Percentiles rank a stretch among this genome's conserved stretches.
phyloP scores from a whole-genome alignment of 64 coral and sea anemone species.

The Pachyseris speciosa region DNA sequence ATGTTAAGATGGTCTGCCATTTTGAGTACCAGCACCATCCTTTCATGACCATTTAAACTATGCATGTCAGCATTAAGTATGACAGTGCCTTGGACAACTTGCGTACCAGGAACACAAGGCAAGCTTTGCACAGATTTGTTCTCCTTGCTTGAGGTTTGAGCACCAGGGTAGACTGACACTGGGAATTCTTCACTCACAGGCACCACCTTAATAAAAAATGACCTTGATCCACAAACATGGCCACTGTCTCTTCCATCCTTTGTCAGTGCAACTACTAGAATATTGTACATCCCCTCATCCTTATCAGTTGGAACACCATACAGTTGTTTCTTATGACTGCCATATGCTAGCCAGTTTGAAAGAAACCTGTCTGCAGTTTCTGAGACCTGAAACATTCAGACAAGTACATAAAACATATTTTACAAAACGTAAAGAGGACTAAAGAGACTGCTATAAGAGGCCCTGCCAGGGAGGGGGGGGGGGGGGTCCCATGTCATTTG shows the following conservation, averaged over 20 bases:
- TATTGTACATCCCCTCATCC: constrained; percentile 72
- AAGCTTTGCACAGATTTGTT: constrained; percentile 12
- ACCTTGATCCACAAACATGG: constrained; percentile 75
- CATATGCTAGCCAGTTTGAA: constrained; percentile 78
- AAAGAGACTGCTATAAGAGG: too few species aligned
- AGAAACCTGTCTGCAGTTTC: constrained; percentile 78
- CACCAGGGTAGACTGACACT: constrained; percentile 9
- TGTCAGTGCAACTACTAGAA: constrained; percentile 79
- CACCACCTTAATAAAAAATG: constrained; percentile 69
- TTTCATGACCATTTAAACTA: constrained; percentile 72
- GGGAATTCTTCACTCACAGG: neutral
- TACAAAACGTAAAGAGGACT: too few species aligned
- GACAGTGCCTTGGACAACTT: constrained; percentile 64
- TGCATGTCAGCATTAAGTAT: constrained; percentile 64
- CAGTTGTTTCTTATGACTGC: constrained; percentile 40
- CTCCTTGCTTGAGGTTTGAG: constrained; percentile 12
- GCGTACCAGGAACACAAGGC: constrained; percentile 68
- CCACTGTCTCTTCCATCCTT: constrained; percentile 33
- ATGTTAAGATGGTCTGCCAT: constrained; percentile 67
- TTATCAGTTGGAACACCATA: constrained; percentile 81
- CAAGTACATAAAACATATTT: neutral
- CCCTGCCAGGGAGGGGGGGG: too few species aligned
- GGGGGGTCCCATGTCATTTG: too few species aligned
- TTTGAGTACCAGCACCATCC: constrained; percentile 43
- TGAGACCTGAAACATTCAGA: constrained; percentile 61